These are phyloP conservation scores for Cistogaster globosa DNA, from an alignment of 2,888 invertebrate species.

Conservation along the genomic window DNA sequence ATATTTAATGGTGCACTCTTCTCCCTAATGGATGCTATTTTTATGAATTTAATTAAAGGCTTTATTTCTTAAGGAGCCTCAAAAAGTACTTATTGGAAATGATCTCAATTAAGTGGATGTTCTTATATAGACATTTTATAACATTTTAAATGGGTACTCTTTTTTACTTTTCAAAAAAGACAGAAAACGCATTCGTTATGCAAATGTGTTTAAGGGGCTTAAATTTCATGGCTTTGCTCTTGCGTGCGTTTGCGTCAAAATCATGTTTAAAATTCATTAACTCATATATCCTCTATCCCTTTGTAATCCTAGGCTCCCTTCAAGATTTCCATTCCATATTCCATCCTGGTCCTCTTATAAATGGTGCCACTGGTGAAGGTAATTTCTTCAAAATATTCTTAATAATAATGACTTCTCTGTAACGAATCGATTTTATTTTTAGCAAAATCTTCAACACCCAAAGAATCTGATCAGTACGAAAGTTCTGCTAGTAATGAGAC, in stretches of 20 bases:
- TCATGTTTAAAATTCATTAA: background rate
- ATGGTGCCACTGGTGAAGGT: conserved; percentile 60
- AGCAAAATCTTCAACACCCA: conserved; percentile 75
- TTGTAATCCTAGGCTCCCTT: conserved; percentile 76
- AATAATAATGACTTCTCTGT: background rate
- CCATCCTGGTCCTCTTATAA: conserved; percentile 70
- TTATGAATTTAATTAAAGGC: no score
- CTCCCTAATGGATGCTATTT: no score
- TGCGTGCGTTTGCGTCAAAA: background rate
- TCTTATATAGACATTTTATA: no score
- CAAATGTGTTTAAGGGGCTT: no score
- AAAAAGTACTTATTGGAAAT: background rate
- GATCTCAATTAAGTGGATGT: background rate
- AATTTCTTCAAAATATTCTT: background rate
- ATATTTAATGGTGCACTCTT: no score
- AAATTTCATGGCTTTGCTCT: no score
- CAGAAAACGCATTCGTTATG: no score
- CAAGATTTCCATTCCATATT: conserved; percentile 74
- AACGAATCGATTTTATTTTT: conserved; percentile 15
- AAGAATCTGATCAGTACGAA: conserved; percentile 52
- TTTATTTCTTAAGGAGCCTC: no score
- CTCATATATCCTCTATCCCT: background rate
- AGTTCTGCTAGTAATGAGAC: conserved; percentile 52
- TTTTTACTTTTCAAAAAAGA: no score
- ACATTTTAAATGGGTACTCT: no score